Evolutionary conservation across 2,888 invertebrate species (phyloP).

Genomic region (Harmothoe impar): DNA sequence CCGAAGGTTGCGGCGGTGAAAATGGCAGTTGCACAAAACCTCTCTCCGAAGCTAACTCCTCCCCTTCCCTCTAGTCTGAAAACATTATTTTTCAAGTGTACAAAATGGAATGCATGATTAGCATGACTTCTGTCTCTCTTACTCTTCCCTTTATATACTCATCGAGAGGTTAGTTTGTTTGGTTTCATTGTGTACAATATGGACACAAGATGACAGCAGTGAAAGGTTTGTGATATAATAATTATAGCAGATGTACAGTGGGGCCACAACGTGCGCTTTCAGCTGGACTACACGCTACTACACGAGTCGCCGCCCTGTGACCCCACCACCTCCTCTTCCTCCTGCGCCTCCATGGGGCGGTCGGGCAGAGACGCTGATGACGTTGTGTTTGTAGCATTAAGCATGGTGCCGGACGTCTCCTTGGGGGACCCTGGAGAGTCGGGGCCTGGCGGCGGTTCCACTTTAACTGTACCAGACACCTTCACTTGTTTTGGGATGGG

Average conservation of each 20-base stretch:
- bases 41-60: background rate
- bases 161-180: background rate
- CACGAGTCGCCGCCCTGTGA: slow-evolving; percentile 44
- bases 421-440: background rate
- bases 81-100: slow-evolving; percentile 49
- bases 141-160: background rate
- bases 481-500: slow-evolving; percentile 48
- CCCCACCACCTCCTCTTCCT: background rate
- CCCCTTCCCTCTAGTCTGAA: background rate
- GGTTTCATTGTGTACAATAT: background rate
- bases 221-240: slow-evolving; percentile 39
- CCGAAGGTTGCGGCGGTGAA: background rate
- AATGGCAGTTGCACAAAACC: slow-evolving; percentile 47
- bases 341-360: background rate
- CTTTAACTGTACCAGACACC: background rate
- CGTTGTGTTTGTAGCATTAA: background rate
- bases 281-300: slow-evolving; percentile 35
- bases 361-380: slow-evolving; percentile 27
- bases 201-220: slow-evolving; percentile 46
- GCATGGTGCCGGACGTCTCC: background rate
- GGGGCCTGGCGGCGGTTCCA: background rate
- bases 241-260: slow-evolving; percentile 32
- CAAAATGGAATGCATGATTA: slow-evolving; percentile 55
- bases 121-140: background rate
- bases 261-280: too few species aligned